phyloP scores from a whole-genome alignment of 2,888 invertebrate species.

The Apotomis turbidana region DNA sequence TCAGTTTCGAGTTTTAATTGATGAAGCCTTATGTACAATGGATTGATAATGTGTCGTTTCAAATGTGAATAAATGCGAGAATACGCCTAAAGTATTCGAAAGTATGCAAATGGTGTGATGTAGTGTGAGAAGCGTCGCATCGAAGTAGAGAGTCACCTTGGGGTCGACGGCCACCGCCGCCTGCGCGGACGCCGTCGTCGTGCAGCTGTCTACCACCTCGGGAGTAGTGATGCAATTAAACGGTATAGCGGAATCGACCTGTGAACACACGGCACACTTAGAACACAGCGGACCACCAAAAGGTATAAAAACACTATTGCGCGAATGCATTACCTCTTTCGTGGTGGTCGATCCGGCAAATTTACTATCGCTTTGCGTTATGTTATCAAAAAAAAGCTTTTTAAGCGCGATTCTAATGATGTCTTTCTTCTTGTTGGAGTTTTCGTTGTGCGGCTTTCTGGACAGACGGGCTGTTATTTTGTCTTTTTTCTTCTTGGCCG shows the following conservation, averaged over 20 bases:
- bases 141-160: constrained; percentile 62
- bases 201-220: constrained; percentile 78
- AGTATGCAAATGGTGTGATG: constrained; percentile 54
- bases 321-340: constrained; percentile 63
- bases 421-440: constrained; percentile 54
- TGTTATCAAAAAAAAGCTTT: constrained; percentile 66
- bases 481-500: constrained; percentile 46
- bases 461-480: constrained; percentile 51
- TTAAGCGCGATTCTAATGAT: constrained; percentile 63
- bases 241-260: constrained; percentile 80
- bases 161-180: constrained; percentile 67
- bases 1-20: neutral
- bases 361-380: constrained; percentile 60
- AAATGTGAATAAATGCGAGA: neutral
- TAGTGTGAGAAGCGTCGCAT: neutral
- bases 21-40: neutral
- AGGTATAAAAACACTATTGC: constrained; percentile 13
- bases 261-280: constrained; percentile 55
- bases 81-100: constrained; percentile 33
- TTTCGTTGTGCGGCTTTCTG: constrained; percentile 50
- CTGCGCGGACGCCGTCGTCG: constrained; percentile 70
- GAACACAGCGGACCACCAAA: constrained; percentile 9
- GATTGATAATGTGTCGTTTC: neutral
- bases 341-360: constrained; percentile 52
- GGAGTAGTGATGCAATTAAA: constrained; percentile 82